A percentile compares a stretch with the other conserved stretches of the same genome.
These are phyloP conservation scores for Pteronura brasiliensis DNA, from an alignment of 2,113 vertebrate species.

Conservation along the genomic window DNA sequence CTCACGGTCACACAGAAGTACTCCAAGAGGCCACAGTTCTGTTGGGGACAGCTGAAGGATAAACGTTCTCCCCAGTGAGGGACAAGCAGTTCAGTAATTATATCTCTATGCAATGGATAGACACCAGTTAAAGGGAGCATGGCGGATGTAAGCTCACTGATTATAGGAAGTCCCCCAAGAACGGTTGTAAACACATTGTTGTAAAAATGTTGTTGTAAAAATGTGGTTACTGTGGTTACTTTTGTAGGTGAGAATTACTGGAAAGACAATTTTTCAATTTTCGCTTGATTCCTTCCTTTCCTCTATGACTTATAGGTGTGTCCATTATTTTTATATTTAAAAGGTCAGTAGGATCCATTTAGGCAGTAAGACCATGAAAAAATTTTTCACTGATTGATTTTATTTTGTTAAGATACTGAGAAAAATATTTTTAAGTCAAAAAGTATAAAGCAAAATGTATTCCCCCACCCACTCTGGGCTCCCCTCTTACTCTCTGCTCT, in stretches of 20 bases:
- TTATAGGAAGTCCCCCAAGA: background rate
- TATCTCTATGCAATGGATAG: background rate
- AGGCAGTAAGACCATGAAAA: background rate
- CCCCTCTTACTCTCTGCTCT: background rate
- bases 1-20: background rate
- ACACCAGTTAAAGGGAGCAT: background rate
- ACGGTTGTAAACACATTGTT: background rate
- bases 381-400: background rate
- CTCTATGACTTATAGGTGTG: background rate
- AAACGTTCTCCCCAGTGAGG: background rate
- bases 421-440: background rate
- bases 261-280: background rate
- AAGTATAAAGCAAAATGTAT: background rate
- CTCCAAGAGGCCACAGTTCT: background rate
- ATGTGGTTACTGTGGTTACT: background rate
- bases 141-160: background rate
- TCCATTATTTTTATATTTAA: background rate
- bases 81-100: background rate
- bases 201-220: background rate
- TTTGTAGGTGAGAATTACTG: background rate
- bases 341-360: background rate
- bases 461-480: rapidly evolving
- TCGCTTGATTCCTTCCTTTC: background rate
- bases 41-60: background rate
- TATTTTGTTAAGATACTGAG: background rate